Evolutionary conservation across 1,140 invertebrate species (phyloP).

Genomic region (Oscheius sp.): DNA sequence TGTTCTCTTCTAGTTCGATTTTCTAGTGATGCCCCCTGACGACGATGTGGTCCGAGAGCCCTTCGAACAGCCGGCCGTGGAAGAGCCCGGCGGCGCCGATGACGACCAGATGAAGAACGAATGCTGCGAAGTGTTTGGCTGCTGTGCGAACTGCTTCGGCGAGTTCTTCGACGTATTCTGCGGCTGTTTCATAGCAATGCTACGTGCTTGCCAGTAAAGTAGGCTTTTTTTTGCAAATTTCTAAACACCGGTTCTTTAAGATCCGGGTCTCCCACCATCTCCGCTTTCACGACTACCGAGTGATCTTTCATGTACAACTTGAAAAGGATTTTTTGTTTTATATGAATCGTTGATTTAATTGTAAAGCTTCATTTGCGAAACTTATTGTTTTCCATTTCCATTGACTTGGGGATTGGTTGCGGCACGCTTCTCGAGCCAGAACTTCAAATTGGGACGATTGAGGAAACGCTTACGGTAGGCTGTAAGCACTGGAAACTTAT

Average conservation of each 20-base stretch:
- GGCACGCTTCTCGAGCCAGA: too few relatives aligned
- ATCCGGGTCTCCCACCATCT: background rate
- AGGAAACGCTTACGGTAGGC: slow-evolving; percentile 49
- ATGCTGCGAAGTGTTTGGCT: background rate
- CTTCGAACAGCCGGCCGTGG: background rate
- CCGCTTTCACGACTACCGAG: background rate
- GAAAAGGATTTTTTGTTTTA: background rate
- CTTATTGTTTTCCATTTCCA: too few relatives aligned
- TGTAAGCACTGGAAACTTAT: slow-evolving; percentile 51
- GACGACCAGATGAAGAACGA: background rate
- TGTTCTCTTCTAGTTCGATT: background rate
- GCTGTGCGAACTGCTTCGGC: background rate
- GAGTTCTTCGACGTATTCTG: background rate
- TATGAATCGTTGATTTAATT: too few relatives aligned
- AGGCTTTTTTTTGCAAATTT: background rate
- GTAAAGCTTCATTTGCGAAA: too few relatives aligned
- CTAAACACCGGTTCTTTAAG: background rate
- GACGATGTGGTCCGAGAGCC: background rate
- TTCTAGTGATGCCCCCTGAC: background rate
- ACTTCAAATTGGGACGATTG: slow-evolving; percentile 50
- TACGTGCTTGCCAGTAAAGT: background rate
- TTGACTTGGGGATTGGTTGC: too few relatives aligned
- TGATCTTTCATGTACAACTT: background rate
- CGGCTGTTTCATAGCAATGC: background rate
- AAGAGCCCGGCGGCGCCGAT: background rate